Evolutionary conservation across 2,797 vertebrate species (phyloP), one percentile per base, ranked within the genome.

Genomic region (Phrynocephalus forsythii): DNA sequence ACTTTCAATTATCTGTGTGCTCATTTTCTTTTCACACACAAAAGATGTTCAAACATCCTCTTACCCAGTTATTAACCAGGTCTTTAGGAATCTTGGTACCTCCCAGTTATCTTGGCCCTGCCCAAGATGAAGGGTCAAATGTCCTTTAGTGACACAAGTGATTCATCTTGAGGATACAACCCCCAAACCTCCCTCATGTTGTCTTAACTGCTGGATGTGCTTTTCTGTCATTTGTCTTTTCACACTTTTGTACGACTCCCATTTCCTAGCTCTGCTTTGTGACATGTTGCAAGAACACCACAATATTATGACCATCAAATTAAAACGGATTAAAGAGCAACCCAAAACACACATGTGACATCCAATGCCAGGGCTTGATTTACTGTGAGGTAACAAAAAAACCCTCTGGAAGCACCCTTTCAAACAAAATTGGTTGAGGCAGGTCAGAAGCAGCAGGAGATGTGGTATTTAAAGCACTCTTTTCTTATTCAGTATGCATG

Each of bases 251-350:
- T 7, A 20, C 3, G 11, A 20, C 30, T 79, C 11, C 52, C 18
- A 30, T 56, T 66, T n/a, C 6, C 48, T 75, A 22, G 20, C 48
- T 26, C 60, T 9, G 13, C n/a, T 28, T 72, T 24, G 72, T 10
- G 22, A 11, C 69, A 44, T 24, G 56, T 78, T 56, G 50, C 63
- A 87, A 56, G 22, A 78, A 10, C 30, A 20, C 18, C 22, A 5
- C 67, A 20, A 86, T 48, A 6, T 68, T 28, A 18, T 33, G 68
- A 20, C 33, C 69, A 8, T 28, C 44, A 28, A 9, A 6, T 76
- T 82, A 50, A 67, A 86, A 73, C 48, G 79, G 33, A 67, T 75
- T 76, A 75, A 44, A 87, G 50, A 83, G 13, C 24, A 50, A 79
- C 30, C 38, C 24, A 56, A 73, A 80, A 66, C 20, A 75, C 79